A percentile compares a stretch with the other conserved stretches of the same genome.
Conservation (phyloP, 2,888 invertebrate species). For the Meta bourneti region DNA sequence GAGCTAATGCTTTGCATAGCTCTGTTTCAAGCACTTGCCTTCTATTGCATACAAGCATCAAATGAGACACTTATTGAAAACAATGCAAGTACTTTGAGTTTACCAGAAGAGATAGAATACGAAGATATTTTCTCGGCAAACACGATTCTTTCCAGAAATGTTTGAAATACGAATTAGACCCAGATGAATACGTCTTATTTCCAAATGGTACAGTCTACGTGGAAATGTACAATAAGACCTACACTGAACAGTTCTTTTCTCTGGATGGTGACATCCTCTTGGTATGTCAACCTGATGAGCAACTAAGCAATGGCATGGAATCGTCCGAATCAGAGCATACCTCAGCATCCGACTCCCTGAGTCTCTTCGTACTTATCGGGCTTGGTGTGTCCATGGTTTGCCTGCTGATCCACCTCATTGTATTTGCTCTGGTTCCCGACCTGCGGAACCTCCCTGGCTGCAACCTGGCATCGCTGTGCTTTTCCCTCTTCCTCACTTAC, state of each 20-base stretch:
- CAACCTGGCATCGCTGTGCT: conserved; percentile 80
- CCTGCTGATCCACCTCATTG: conserved; percentile 63
- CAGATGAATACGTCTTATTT: conserved; percentile 59
- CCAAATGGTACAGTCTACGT: conserved; percentile 64
- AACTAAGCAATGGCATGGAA: neutral
- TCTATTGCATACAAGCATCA: too few species aligned
- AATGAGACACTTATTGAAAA: too few species aligned
- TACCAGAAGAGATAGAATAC: conserved; percentile 20
- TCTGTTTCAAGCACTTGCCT: too few species aligned
- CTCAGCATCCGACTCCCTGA: neutral
- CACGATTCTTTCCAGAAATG: conserved; percentile 24
- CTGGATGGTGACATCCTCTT: conserved; percentile 5
- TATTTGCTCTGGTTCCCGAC: conserved; percentile 59
- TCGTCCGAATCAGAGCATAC: neutral
- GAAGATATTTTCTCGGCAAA: too few species aligned
- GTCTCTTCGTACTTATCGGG: neutral
- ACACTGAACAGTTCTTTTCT: conserved; percentile 34
- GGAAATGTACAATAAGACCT: conserved; percentile 43
- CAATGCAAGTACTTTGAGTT: conserved; percentile 60
- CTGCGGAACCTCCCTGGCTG: conserved; percentile 80
- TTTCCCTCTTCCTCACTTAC: conserved; percentile 77
- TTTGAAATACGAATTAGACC: neutral
- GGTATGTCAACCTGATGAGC: conserved; percentile 52
- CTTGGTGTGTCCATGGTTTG: conserved; percentile 37
- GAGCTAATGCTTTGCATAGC: too few species aligned